Conservation (phyloP, 2,113 vertebrate species). For the Gasterosteus aculeatus region DNA sequence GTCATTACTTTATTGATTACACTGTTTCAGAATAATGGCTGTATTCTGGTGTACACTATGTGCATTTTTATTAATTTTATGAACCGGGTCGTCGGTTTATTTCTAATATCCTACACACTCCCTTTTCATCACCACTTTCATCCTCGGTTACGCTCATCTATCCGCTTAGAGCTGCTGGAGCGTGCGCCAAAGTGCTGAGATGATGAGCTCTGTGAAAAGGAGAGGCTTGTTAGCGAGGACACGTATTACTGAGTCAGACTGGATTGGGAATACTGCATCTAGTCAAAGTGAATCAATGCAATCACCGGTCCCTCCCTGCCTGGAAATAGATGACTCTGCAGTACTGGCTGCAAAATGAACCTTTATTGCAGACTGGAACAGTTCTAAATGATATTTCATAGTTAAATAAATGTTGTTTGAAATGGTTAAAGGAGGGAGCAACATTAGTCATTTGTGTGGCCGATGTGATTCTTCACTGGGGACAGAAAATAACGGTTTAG, state of each 20-base stretch:
- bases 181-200: conserved; percentile 48
- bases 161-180: conserved; percentile 47
- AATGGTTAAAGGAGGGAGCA: not conserved
- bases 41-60: too few species aligned
- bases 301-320: conserved; percentile 16
- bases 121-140: conserved; percentile 37
- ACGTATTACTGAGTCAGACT: conserved; percentile 61
- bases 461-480: not conserved
- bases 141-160: conserved; percentile 48
- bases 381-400: conserved; percentile 2
- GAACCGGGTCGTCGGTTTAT: too few species aligned
- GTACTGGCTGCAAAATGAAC: not conserved
- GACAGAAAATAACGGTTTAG: conserved; percentile 9
- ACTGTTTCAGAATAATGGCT: too few species aligned
- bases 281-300: conserved; percentile 48
- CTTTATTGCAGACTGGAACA: conserved; percentile 1
- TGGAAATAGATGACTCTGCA: conserved; percentile 7
- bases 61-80: too few species aligned
- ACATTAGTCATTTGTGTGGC: not conserved
- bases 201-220: conserved; percentile 65
- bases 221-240: conserved; percentile 52
- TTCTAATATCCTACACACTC: not conserved
- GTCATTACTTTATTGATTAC: too few species aligned
- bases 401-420: conserved; percentile 3
- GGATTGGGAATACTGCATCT: conserved; percentile 62